A percentile compares a stretch with the other conserved stretches of the same genome.
Conservation (phyloP, 2,888 invertebrate species). For the Drosophila mimetica region DNA sequence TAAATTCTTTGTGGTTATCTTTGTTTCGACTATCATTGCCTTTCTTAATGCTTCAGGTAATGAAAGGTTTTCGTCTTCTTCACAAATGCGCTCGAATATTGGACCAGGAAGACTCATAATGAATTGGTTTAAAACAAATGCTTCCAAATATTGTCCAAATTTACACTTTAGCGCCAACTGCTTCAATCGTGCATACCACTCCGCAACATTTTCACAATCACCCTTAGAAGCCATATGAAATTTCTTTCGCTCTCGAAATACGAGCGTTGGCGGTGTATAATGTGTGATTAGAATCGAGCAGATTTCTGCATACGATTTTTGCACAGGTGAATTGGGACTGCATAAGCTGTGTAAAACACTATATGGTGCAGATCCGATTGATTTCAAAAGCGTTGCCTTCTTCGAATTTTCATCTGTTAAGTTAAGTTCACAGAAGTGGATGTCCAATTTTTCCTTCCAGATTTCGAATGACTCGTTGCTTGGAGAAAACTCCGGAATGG, state of each 20-base stretch:
- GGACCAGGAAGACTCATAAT: constrained; percentile 1
- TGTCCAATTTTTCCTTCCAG: constrained; percentile 5
- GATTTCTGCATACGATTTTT: background rate
- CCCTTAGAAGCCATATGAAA: background rate
- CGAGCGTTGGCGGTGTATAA: background rate
- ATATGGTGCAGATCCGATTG: background rate
- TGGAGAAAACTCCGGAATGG: background rate
- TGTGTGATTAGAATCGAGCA: background rate
- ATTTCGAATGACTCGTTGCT: background rate
- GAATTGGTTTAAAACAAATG: constrained; percentile 13
- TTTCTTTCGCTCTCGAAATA: no score
- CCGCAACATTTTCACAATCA: background rate
- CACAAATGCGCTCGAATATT: constrained; percentile 1
- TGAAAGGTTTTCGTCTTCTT: background rate
- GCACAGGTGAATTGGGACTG: background rate
- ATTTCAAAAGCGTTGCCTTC: constrained; percentile 2
- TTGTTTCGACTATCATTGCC: background rate
- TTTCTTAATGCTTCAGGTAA: background rate
- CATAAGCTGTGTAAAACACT: background rate
- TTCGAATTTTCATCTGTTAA: background rate
- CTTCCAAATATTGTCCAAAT: constrained; percentile 5
- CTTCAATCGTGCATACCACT: constrained; percentile 1
- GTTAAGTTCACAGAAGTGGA: constrained; percentile 2
- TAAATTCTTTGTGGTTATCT: background rate
- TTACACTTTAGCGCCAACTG: background rate